These are phyloP conservation scores for Blastobasis adustella DNA, from an alignment of 2,888 invertebrate genomes.

Conservation along the genomic window DNA sequence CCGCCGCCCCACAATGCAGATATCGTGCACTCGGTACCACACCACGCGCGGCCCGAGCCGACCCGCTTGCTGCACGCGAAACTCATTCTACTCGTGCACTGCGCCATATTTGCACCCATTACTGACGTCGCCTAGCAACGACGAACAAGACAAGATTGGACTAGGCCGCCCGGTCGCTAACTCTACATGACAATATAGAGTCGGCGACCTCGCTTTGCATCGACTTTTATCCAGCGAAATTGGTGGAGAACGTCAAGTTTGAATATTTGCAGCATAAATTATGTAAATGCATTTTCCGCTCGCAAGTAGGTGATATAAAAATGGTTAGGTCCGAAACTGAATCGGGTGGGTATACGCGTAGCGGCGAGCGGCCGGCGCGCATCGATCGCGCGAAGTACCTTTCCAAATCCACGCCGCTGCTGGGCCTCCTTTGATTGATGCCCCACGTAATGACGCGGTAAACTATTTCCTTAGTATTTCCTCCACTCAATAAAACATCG, in stretches of 20 bases:
- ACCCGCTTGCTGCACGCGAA: slow-evolving; percentile 24
- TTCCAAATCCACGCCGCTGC: slow-evolving; percentile 38
- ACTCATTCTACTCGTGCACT: slow-evolving; percentile 12
- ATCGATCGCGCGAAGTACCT: slow-evolving; percentile 27
- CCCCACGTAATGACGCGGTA: slow-evolving; percentile 64
- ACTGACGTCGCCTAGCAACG: slow-evolving; percentile 6
- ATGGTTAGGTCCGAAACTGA: too few species aligned
- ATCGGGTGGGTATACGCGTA: not conserved
- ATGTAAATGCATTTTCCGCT: too few species aligned
- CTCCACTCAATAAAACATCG: slow-evolving; percentile 71
- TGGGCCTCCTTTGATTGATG: slow-evolving; percentile 65
- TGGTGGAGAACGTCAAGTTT: too few species aligned
- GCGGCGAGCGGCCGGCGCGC: slow-evolving; percentile 9
- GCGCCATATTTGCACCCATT: slow-evolving; percentile 8
- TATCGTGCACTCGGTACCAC: slow-evolving; percentile 56
- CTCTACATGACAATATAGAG: too few species aligned
- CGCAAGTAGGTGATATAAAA: too few species aligned
- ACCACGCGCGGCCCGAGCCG: slow-evolving; percentile 33
- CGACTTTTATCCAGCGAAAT: too few species aligned
- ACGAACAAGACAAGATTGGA: not conserved
- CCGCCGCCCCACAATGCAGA: slow-evolving; percentile 62
- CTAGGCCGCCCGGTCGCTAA: too few species aligned
- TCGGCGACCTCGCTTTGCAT: too few species aligned
- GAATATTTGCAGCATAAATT: too few species aligned
- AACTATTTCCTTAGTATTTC: slow-evolving; percentile 73